Base-by-base conservation (phyloP, 2,113 vertebrate genomes). In the Porphyrio hochstetteri region DNA sequence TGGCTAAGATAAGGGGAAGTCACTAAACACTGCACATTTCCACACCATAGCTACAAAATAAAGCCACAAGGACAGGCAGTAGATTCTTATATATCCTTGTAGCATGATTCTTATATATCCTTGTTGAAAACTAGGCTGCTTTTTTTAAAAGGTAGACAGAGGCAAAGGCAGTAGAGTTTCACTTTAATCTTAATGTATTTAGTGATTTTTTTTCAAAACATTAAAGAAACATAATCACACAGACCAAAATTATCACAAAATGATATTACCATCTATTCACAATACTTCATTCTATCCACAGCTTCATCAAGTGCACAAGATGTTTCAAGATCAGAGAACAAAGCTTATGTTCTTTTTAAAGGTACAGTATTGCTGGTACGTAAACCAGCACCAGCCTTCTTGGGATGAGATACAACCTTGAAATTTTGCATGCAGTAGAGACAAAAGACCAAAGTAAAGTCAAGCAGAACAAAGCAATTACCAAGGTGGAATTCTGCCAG, bases 401-500 rank as follows among this genome's bases (percentile, higher is more conserved):
- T 48, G 91, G 67, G 76, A 86, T 79, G 93, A 92, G 83, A 92
- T 9, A 94, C 20, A 97, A 77, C 50, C 76, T 95, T 83, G 87
- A 97, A 95, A 95, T 53, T 96, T 31, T 61, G 52, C 86, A 97
- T 92, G 71, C 85, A 97, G 80, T 74, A 97, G 84, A 96, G 82
- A 96, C 31, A 0, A 93, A 95, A 98, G 72, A 81, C 15, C 7
- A 36, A 95, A 86, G 68, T 14, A 96, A 96, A 97, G 70, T 92
- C 55, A 88, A 96, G 75, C 93, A 98, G 93, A 97, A 87, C 88
- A 97, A 97, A 96, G 90, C 88, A 97, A 97, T 99, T 98, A 99
- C 99, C 99, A 99, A 61, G 99, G 99, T 87, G 99, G 99, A 97
- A 99, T 99, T 98, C 99, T 98, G 97, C 99, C 99, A 95, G 99